A percentile compares a stretch with the other conserved stretches of the same genome.
These are phyloP conservation scores for Numenius arquata DNA, from an alignment of 2,113 vertebrate genomes.

Conservation along the genomic window DNA sequence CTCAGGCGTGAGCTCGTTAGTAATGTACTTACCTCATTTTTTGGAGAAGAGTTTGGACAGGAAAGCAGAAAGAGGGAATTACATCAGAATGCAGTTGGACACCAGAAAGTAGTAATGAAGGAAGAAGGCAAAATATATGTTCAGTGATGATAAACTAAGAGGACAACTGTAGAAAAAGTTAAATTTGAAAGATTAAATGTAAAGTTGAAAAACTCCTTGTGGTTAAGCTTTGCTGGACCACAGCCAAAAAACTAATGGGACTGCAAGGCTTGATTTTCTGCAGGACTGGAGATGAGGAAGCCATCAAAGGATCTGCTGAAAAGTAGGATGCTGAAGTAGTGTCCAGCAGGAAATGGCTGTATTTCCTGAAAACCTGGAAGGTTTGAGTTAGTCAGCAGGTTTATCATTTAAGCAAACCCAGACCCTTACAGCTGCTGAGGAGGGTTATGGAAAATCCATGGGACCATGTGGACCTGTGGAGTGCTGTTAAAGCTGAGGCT, in stretches of 20 bases:
- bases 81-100: neutral
- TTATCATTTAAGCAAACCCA: neutral
- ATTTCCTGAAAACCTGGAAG: neutral
- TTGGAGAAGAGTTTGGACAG: neutral
- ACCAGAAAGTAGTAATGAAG: neutral
- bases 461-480: neutral
- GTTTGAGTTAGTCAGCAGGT: neutral
- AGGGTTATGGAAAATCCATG: neutral
- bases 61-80: neutral
- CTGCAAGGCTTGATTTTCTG: neutral
- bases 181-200: neutral
- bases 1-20: neutral
- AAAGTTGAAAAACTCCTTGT: neutral
- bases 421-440: neutral
- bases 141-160: neutral
- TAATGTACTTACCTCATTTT: conserved; percentile 26
- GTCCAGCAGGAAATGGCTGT: neutral
- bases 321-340: neutral
- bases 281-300: neutral
- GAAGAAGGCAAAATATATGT: neutral
- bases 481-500: neutral
- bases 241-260: neutral
- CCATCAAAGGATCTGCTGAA: neutral
- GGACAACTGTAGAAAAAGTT: neutral
- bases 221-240: neutral